Base-by-base conservation (phyloP, 1,140 invertebrate species). In the Temnothorax nylanderi region DNA sequence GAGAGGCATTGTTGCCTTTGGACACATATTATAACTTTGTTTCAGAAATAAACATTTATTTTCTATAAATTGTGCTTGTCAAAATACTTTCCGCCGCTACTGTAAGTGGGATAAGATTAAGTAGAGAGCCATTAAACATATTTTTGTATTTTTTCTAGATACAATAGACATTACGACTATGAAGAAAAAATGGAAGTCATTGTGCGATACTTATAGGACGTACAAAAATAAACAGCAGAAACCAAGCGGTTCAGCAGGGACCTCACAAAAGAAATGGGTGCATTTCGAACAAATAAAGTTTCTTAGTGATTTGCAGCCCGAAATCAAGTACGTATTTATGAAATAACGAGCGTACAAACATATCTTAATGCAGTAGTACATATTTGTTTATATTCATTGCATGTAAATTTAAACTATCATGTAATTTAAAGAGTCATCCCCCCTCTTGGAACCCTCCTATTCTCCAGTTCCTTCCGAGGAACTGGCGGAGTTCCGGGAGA, bases 41-140 rank as follows among this genome's bases (percentile, higher is more conserved):
- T 64, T 64, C 62, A 41, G 37, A 65, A 65, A 41, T 65, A 65
- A 65, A 65, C n/a, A 37, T 65, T 65, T 41, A 65, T 62, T n/a
- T 65, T 41, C 34, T 65, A 65, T 41, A 65, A 65, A 65, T 41
- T 65, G 16, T 65, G 60, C 32, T 65, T 65, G 64, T 65, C 64
- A 65, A 65, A 65, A 65, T 65, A 65, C 37, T 65, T 65, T 65
- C 64, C 64, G 64, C 37, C 64, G 64, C 64, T 65, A 65, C 64
- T 65, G 62, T 65, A 32, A 44, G 3, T 67, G 37, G 37, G 8
- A 21, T 67, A 41, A 67, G 34, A 67, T 67, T 41, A 44, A 65
- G 7, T 44, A 67, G 18, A 44, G 37, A n/a, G n/a, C 11, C 64
- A 67, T 67, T 41, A 21, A 67, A 67, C 37, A 67, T 64, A n/a